These are phyloP conservation scores for Labeo calbasu DNA, from an alignment of 2,797 vertebrate genomes.

Conservation along the genomic window DNA sequence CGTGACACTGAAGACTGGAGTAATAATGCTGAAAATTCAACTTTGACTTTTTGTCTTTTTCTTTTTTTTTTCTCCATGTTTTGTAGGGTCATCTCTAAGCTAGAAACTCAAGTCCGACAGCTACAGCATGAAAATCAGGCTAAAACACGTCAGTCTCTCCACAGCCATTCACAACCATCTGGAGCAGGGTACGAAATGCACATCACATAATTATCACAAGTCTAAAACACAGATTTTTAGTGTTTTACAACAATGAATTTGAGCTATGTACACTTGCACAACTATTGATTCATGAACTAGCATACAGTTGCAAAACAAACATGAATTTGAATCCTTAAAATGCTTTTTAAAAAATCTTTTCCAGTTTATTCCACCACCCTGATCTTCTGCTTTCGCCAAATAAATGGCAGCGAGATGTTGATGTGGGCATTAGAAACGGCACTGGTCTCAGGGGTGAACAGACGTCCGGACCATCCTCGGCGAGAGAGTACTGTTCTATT, in stretches of 20 bases:
- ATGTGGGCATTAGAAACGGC: constrained; percentile 78
- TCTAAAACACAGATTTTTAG: background rate
- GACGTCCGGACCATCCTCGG: constrained; percentile 63
- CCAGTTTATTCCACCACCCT: constrained; percentile 73
- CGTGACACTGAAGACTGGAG: too few relatives aligned
- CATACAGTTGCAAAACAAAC: background rate
- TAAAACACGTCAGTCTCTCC: constrained; percentile 75
- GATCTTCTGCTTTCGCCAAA: constrained; percentile 73
- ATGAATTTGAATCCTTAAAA: background rate
- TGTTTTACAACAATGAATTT: background rate
- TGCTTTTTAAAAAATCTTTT: background rate
- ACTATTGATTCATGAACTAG: background rate
- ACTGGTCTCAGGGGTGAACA: constrained; percentile 73
- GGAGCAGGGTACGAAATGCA: constrained; percentile 79
- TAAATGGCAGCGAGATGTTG: constrained; percentile 67
- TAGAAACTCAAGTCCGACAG: constrained; percentile 95
- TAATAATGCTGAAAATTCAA: too few relatives aligned
- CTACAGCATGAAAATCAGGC: constrained; percentile 88
- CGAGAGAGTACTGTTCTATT: constrained; percentile 65
- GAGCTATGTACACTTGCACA: background rate
- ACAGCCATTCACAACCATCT: constrained; percentile 74
- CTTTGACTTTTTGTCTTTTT: background rate
- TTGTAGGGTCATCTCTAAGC: constrained; percentile 85
- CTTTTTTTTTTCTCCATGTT: constrained; percentile 3
- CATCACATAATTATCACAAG: background rate